These are phyloP conservation scores for Ceratina australensis DNA, from an alignment of 1,140 invertebrate genomes.

Conservation along the genomic window DNA sequence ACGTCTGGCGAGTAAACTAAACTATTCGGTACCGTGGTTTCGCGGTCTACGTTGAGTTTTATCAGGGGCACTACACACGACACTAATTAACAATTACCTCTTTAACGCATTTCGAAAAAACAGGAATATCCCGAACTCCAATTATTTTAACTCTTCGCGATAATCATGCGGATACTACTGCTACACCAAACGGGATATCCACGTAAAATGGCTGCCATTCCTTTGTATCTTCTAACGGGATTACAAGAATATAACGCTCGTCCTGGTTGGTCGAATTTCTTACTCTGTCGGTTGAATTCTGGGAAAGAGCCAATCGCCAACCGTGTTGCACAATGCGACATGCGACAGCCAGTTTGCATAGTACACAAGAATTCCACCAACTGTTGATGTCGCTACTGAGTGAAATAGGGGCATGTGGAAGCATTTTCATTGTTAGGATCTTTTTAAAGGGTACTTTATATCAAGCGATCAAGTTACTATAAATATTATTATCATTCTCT, in stretches of 20 bases:
- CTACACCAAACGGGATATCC: conserved; percentile 48
- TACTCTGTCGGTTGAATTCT: conserved; percentile 30
- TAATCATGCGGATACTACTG: conserved; percentile 53
- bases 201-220: conserved; percentile 59
- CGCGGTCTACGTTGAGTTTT: background rate
- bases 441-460: background rate
- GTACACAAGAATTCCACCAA: background rate
- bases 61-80: conserved; percentile 4
- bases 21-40: conserved; percentile 28
- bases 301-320: conserved; percentile 7
- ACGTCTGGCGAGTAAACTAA: conserved; percentile 24
- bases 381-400: conserved; percentile 16
- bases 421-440: conserved; percentile 24
- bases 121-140: conserved; percentile 29
- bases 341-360: conserved; percentile 1
- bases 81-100: conserved; percentile 55
- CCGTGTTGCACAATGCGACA: background rate
- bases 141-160: conserved; percentile 51
- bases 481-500: background rate
- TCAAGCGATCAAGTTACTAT: background rate
- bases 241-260: background rate
- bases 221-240: conserved; percentile 57
- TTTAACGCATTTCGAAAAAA: conserved; percentile 53
- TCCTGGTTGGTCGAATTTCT: conserved; percentile 28
- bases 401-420: conserved; percentile 1